A percentile compares a stretch with the other conserved stretches of the same genome.
These are phyloP conservation scores for Zeuzera pyrina DNA, from an alignment of 2,888 invertebrate species.

Conservation along the genomic window DNA sequence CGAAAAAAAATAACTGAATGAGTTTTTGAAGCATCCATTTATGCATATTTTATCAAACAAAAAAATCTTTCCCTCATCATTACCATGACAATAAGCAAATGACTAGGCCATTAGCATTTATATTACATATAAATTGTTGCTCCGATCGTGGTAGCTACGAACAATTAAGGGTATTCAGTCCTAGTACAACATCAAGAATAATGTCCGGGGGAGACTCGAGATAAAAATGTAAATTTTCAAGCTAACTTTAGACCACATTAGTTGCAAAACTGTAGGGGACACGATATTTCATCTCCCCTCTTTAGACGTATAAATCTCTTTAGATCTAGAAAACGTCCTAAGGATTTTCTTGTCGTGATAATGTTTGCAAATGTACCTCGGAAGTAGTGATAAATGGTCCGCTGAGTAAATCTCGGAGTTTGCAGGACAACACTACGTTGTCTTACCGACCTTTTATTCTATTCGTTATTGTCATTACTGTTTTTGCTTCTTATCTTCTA, in stretches of 20 bases:
- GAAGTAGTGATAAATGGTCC: slow-evolving; percentile 19
- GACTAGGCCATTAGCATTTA: slow-evolving; percentile 50
- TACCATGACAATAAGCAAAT: slow-evolving; percentile 29
- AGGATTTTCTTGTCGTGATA: slow-evolving; percentile 24
- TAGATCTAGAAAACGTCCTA: slow-evolving; percentile 30
- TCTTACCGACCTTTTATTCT: no score
- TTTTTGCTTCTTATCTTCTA: no score
- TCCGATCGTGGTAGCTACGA: slow-evolving; percentile 28
- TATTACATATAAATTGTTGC: slow-evolving; percentile 50
- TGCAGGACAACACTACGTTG: no score
- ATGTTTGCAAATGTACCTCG: slow-evolving; percentile 14
- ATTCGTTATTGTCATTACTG: no score
- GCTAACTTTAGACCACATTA: slow-evolving; percentile 5
- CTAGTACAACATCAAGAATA: slow-evolving; percentile 46
- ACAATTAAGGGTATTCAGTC: slow-evolving; percentile 44
- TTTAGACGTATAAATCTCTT: slow-evolving; percentile 44
- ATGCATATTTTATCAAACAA: no score
- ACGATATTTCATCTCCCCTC: slow-evolving; percentile 36
- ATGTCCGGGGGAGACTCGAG: slow-evolving; percentile 28
- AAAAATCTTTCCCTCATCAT: slow-evolving; percentile 14
- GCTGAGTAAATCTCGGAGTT: neutral
- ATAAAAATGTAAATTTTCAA: slow-evolving; percentile 42
- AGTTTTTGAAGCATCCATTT: no score
- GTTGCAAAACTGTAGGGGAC: slow-evolving; percentile 25
- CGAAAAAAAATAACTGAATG: no score